phyloP scores from a whole-genome alignment of 2,888 invertebrate species.

The Allophyes oxyacanthae region DNA sequence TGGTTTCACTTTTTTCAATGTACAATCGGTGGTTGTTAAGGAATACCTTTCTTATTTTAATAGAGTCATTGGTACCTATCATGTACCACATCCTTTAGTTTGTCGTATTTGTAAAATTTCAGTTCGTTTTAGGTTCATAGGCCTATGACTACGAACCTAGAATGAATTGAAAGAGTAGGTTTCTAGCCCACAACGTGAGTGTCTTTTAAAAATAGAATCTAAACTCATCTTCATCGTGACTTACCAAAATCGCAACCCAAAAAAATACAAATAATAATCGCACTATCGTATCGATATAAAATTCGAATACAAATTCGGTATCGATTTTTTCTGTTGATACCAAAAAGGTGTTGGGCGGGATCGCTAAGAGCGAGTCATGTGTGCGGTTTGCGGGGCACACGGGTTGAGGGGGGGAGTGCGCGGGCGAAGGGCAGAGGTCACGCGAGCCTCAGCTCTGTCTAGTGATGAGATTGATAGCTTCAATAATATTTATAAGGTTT shows the following conservation, averaged over 20 bases:
- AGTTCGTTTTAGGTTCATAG: too few species aligned
- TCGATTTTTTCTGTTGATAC: constrained; percentile 78
- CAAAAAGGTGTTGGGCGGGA: constrained; percentile 83
- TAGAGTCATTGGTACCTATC: background rate
- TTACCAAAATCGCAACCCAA: constrained; percentile 32
- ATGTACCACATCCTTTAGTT: too few species aligned
- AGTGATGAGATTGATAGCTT: constrained; percentile 58
- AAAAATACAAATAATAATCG: constrained; percentile 36
- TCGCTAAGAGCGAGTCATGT: constrained; percentile 73
- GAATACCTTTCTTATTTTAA: too few species aligned
- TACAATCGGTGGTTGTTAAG: constrained; percentile 15
- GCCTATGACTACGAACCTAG: too few species aligned
- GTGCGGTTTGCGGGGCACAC: constrained; percentile 60
- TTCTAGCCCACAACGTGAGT: too few species aligned
- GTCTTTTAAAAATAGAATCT: background rate
- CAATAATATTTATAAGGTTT: constrained; percentile 63
- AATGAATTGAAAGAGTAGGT: too few species aligned
- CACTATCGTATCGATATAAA: constrained; percentile 47
- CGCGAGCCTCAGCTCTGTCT: constrained; percentile 66
- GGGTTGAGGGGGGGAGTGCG: constrained; percentile 59
- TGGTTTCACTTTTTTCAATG: constrained; percentile 32
- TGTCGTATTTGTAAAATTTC: too few species aligned
- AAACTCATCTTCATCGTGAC: constrained; percentile 25
- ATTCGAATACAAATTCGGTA: constrained; percentile 66
- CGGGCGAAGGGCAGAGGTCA: constrained; percentile 84